Evolutionary conservation across 2,797 vertebrate species (phyloP), one percentile per base, ranked within the genome.

Genomic region (Cynodonichthys magdalenae): DNA sequence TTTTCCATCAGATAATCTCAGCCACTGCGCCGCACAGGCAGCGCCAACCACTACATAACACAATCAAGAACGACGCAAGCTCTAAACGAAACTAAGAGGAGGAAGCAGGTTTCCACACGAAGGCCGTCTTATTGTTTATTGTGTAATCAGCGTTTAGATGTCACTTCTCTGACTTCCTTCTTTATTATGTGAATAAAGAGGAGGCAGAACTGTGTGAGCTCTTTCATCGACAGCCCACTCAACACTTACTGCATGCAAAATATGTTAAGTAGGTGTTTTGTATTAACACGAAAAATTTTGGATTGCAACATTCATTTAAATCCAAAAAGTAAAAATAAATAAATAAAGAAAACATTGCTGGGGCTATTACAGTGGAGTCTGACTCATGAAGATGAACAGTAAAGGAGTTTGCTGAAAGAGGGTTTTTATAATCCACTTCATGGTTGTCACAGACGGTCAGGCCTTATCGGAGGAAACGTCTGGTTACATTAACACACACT

Each of bases 391-490:
- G 64, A 73, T 54, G 75, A 85, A 75, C 75, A 72, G 59, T 71
- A 66, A 79, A 85, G 64, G 60, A 67, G 81, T 84, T 85, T 82
- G 83, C 79, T 69, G 81, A 86, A 82, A 78, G 63, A 46, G 55
- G 71, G 66, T 79, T 87, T 36, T 86, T 82, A 76, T 81, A 73
- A 69, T 62, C 54, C 62, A 54, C 77, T 79, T 73, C 77, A 66
- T 59, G 71, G 77, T 64, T 81, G 85, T 88, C 87, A 80, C 65
- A 78, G 19, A 49, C 36, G 36, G 49, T 83, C 75, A 72, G 63
- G 63, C 63, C 77, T 84, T 73, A 87, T 90, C 84, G 76, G 67
- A 88, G 82, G 84, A 88, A 88, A 86, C 66, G 72, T 83, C 84
- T 85, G 81, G 76, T 52, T 61, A 52, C 75, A 79, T 80, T 74